Evolutionary conservation across 2,113 vertebrate species (phyloP).

Genomic region (Pygoscelis antarcticus): DNA sequence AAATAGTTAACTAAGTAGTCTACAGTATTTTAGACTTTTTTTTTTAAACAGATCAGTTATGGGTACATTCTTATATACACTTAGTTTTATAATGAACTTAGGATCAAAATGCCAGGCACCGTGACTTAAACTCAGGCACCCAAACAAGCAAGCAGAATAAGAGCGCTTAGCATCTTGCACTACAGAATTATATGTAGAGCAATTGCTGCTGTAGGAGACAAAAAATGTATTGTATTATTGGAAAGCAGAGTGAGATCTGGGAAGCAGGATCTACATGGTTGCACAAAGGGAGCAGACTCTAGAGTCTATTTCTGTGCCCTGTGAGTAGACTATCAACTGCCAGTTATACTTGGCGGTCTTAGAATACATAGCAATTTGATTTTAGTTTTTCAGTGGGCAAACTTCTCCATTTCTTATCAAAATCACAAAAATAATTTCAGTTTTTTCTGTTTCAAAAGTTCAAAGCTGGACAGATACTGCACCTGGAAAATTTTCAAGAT

Average conservation of each 20-base stretch:
- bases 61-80: background rate
- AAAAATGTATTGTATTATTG: background rate
- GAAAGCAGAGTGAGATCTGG: background rate
- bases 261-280: background rate
- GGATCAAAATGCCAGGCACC: background rate
- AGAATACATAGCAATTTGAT: background rate
- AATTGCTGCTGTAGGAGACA: background rate
- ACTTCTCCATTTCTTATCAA: background rate
- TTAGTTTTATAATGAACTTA: background rate
- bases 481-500: background rate
- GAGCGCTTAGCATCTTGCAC: background rate
- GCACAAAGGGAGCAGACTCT: background rate
- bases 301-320: background rate
- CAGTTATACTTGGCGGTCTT: background rate
- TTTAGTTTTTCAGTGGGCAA: background rate
- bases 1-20: background rate
- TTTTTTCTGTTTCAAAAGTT: background rate
- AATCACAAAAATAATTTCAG: background rate
- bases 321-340: background rate
- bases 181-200: background rate
- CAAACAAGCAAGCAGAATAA: background rate
- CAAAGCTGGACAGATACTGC: background rate
- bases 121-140: background rate
- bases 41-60: no score
- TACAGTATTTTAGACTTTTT: background rate